phyloP scores from a whole-genome alignment of 2,797 vertebrate species.

The Sphenodon punctatus region DNA sequence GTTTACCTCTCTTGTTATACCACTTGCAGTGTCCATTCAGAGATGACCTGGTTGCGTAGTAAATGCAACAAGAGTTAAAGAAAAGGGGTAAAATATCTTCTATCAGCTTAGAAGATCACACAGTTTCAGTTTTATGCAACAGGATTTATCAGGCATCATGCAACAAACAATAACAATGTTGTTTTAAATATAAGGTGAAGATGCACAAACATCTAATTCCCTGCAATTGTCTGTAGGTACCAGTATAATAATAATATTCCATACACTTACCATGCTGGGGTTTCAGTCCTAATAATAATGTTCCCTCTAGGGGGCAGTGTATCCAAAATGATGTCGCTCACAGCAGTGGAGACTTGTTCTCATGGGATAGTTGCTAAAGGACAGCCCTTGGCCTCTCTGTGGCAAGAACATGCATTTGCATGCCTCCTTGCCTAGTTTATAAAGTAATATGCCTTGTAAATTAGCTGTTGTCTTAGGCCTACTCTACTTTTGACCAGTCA shows the following conservation, averaged over 20 bases:
- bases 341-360: no score
- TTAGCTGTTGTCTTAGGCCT: no score
- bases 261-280: not conserved
- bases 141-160: slow-evolving; percentile 32
- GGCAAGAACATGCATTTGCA: no score
- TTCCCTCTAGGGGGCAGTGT: not conserved
- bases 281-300: not conserved
- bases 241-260: not conserved
- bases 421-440: no score
- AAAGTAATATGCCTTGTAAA: no score
- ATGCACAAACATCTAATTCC: not conserved
- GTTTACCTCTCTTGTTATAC: slow-evolving; percentile 44
- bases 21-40: slow-evolving; percentile 42
- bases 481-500: no score
- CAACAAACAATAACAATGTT: not conserved
- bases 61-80: slow-evolving; percentile 39
- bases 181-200: not conserved
- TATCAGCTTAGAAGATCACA: slow-evolving; percentile 5
- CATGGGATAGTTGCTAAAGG: no score
- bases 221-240: not conserved
- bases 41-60: slow-evolving; percentile 39
- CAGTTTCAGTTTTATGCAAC: slow-evolving; percentile 30
- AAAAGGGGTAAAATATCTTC: not conserved
- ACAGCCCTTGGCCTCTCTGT: no score
- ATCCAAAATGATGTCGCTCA: not conserved